Evolutionary conservation across 2,888 invertebrate species (phyloP).

Genomic region (Rosalia funebris): DNA sequence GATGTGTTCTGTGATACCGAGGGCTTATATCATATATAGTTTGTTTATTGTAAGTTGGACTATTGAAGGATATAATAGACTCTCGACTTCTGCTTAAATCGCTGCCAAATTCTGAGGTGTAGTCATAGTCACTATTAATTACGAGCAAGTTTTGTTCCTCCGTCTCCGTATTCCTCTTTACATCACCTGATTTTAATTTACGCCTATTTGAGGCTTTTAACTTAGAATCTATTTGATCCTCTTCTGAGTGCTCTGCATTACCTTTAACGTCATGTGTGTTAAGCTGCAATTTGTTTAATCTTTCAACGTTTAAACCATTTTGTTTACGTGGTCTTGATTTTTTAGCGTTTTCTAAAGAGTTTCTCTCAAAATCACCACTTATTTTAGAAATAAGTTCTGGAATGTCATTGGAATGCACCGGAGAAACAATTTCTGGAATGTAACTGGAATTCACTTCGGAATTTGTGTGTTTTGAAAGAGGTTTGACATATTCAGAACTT

Average conservation of each 20-base stretch:
- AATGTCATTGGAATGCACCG: constrained; percentile 25
- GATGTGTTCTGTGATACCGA: not conserved
- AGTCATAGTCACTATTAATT: constrained; percentile 27
- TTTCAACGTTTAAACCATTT: constrained; percentile 6
- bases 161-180: not conserved
- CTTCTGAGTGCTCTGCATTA: not conserved
- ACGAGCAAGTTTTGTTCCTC: not conserved
- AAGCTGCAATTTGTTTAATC: constrained; percentile 5
- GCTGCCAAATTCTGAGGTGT: constrained; percentile 34
- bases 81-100: constrained; percentile 27
- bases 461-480: not conserved
- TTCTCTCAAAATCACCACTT: too few species aligned
- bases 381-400: not conserved
- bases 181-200: not conserved
- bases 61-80: constrained; percentile 34
- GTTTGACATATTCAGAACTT: not conserved
- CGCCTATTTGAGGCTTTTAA: constrained; percentile 1
- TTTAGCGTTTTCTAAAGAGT: too few species aligned
- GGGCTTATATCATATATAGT: not conserved
- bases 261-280: not conserved
- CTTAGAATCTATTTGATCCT: not conserved
- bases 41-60: constrained; percentile 25
- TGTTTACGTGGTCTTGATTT: not conserved
- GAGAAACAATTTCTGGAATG: constrained; percentile 3
- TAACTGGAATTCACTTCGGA: constrained; percentile 15